Conservation (phyloP, 2,888 invertebrate genomes). For the Melolontha melolontha region DNA sequence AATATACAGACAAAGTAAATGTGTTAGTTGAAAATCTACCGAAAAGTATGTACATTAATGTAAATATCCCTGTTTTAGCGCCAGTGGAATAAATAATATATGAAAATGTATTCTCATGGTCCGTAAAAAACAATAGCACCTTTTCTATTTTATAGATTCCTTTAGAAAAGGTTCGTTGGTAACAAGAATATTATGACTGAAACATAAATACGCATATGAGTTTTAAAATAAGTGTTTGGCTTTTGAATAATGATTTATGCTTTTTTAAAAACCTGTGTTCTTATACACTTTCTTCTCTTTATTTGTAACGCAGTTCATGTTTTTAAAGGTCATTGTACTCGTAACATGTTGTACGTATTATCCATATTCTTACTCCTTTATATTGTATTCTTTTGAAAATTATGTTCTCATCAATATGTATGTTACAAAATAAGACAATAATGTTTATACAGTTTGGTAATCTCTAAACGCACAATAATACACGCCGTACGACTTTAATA, state of each 20-base stretch:
- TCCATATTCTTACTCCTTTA: constrained; percentile 8
- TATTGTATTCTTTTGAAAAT: constrained; percentile 3
- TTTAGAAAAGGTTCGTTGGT: background rate
- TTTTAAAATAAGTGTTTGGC: too few relatives aligned
- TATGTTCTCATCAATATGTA: background rate
- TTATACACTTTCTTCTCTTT: background rate
- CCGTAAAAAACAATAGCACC: background rate
- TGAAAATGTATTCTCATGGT: constrained; percentile 13
- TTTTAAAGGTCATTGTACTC: constrained; percentile 19
- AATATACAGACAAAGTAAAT: constrained; percentile 13
- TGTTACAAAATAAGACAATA: background rate
- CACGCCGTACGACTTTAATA: too few relatives aligned
- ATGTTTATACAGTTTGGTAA: background rate
- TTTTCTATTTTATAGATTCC: constrained; percentile 3
- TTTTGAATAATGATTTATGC: too few relatives aligned
- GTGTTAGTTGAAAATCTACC: constrained; percentile 7
- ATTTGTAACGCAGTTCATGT: background rate
- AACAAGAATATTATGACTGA: too few relatives aligned
- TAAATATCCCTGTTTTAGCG: constrained; percentile 19
- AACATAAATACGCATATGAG: too few relatives aligned
- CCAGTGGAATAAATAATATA: constrained; percentile 20
- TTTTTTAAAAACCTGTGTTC: background rate
- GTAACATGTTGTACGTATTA: constrained; percentile 1
- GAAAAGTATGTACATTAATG: constrained; percentile 9
- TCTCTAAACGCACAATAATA: too few relatives aligned